Base-by-base conservation (phyloP, 2,888 invertebrate species). In the Sinodicranocentrus sp. region DNA sequence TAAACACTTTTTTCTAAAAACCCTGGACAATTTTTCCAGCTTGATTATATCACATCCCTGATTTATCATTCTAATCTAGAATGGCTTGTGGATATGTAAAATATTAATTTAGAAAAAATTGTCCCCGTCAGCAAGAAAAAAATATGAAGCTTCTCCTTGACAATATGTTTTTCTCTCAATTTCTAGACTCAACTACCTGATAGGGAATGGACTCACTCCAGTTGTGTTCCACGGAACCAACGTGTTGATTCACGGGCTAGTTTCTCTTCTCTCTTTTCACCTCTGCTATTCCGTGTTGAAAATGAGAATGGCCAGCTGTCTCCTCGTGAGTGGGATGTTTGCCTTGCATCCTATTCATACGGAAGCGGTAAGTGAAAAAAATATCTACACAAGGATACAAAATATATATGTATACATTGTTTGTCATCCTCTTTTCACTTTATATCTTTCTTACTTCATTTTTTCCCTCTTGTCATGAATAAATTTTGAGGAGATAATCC, bases 321-420 rank as follows among this genome's bases (percentile, higher is more conserved):
- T 94, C 6, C 91, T 94, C 13, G 94, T 95, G 0, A 94, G 95
- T 26, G 90, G 94, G 57, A 91, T 96, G 88, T 97, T 97, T 90
- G 96, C 96, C 2, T 93, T 94, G 1, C 97, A 97, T 90, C 96
- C 97, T 17, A 93, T 97, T 85, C 97, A 97, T 90, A 95, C 96
- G 0, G 97, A 97, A 91, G 96, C 97, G 90, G 96, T 96, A 90
- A 95, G 95, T 93, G n/a, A n/a, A n/a, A n/a, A n/a, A n/a, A n/a
- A n/a, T n/a, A n/a, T n/a, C n/a, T n/a, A n/a, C n/a, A n/a, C n/a
- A n/a, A n/a, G n/a, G n/a, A n/a, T n/a, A n/a, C n/a, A n/a, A n/a
- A n/a, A n/a, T n/a, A n/a, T n/a, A n/a, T n/a, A n/a, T n/a, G n/a
- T n/a, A n/a, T n/a, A n/a, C n/a, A n/a, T n/a, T n/a, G n/a, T n/a